Percentiles rank a stretch among this genome's conserved stretches.
phyloP scores from a whole-genome alignment of 35 echinoderm and acorn worm species.

The Ophiothrix spiculata region DNA sequence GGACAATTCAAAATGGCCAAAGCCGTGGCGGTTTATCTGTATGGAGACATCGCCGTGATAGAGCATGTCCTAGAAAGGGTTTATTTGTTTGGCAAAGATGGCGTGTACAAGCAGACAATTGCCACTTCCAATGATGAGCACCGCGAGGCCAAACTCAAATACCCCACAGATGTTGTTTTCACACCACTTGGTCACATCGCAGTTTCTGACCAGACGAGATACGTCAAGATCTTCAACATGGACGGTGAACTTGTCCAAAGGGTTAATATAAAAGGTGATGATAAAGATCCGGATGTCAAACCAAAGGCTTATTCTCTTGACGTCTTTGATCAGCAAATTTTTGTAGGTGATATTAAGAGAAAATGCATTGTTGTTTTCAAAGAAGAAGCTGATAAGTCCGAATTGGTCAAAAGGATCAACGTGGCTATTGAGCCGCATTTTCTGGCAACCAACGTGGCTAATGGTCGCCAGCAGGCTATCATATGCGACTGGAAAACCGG shows the following conservation, averaged over 20 bases:
- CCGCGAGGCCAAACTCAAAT: background rate
- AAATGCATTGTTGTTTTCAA: background rate
- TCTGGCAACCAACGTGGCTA: background rate
- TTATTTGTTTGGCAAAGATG: background rate
- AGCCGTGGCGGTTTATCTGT: background rate
- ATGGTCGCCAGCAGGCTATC: background rate
- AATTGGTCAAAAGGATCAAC: background rate
- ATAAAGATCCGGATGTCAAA: background rate
- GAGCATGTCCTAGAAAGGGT: background rate
- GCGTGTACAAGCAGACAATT: background rate
- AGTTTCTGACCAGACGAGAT: background rate
- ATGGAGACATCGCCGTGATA: background rate
- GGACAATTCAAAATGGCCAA: slow-evolving; percentile 1
- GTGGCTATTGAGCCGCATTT: background rate
- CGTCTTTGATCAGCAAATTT: background rate
- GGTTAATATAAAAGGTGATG: background rate
- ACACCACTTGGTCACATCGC: background rate
- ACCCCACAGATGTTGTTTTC: background rate
- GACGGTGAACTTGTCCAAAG: background rate
- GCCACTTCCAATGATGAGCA: background rate
- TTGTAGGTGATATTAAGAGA: background rate
- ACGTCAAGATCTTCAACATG: background rate
- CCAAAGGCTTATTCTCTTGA: background rate
- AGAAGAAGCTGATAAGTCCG: background rate
- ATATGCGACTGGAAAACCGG: background rate